Evolutionary conservation across 2,888 invertebrate genomes (phyloP), one percentile per base, ranked within the genome.

Genomic region (Phoenoteleia sp.): DNA sequence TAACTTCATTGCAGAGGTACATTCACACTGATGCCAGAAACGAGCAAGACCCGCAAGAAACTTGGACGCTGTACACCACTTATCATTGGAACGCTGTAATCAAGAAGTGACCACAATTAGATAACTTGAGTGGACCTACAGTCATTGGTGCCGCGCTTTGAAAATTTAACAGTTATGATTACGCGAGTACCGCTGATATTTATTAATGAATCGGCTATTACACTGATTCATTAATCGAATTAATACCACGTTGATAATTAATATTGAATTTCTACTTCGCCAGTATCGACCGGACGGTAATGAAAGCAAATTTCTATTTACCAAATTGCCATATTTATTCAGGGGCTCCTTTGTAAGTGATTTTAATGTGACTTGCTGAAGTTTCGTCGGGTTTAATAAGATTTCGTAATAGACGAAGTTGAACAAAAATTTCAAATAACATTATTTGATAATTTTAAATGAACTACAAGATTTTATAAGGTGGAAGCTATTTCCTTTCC

Each of bases 101-200:
- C 62, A 64, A 64, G 45, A 64, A 45, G 29, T 64, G 17, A 39
- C 62, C 62, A 64, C 62, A 64, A 64, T 64, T 64, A 45, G 62
- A 19, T 27, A 64, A 64, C 45, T 64, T 19, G 45, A 45, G 29
- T 29, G 9, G 15, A 27, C 17, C n/a, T n/a, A n/a, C n/a, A n/a
- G n/a, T n/a, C n/a, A n/a, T n/a, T n/a, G n/a, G n/a, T 47, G 19
- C 29, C 19, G 9, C 4, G 11, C 19, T 45, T 29, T 15, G 25
- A 47, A 49, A 66, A 33, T 66, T 49, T 33, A 66, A 33, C 47
- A 64, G n/a, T 11, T 1, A 19, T 29, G 17, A 64, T 64, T 64
- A 62, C 42, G 19, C 36, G 45, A 25, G 27, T 21, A 11, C 47
- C 21, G 6, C 13, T 29, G n/a, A 5, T 19, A 39, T 54, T 67